Evolutionary conservation across 2,113 vertebrate genomes (phyloP), one percentile per base, ranked within the genome.

Genomic region (Cyprinodon variegatus): DNA sequence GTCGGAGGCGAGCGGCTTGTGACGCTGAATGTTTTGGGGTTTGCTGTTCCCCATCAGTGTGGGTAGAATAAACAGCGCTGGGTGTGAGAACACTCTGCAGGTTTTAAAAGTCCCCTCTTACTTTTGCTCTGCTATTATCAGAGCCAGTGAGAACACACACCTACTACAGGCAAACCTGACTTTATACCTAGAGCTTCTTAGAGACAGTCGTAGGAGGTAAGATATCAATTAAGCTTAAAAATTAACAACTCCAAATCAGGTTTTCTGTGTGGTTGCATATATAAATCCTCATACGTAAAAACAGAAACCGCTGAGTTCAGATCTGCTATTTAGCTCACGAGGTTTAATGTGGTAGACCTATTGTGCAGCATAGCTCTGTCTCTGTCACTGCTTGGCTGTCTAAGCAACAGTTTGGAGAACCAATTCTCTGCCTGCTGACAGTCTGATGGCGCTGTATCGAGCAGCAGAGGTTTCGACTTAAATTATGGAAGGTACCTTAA

Each of bases 301-400:
- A 83, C 84, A 86, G 88, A 76, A 69, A 36, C 29, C 20, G 74
- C 73, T 82, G 75, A 50, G 75, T 50, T 68, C 79, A 88, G 66
- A 86, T 72, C 20, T 64, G 79, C 72, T 90, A 76, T 89, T 88
- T 76, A 74, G 74, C 67, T 65, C 66, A 69, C 20, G 64, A 72
- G 61, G 62, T 78, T 78, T 85, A 59, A 76, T 78, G 64, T 71
- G 73, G 63, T 63, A 36, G 68, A 82, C 60, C 72, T 61, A 61
- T 74, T 83, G 74, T 67, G 82, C 46, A n/a, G 48, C 10, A 9
- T 57, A 70, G 67, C 78, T 81, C 74, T 45, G 50, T 83, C 82
- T 84, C 61, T 80, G 76, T 87, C 85, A 82, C 68, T 64, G 63
- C 85, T 86, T 72, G 60, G 82, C 85, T 85, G 74, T 70, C 48